Evolutionary conservation across 2,888 invertebrate species (phyloP).

Genomic region (Zygothrica quintamaculata): DNA sequence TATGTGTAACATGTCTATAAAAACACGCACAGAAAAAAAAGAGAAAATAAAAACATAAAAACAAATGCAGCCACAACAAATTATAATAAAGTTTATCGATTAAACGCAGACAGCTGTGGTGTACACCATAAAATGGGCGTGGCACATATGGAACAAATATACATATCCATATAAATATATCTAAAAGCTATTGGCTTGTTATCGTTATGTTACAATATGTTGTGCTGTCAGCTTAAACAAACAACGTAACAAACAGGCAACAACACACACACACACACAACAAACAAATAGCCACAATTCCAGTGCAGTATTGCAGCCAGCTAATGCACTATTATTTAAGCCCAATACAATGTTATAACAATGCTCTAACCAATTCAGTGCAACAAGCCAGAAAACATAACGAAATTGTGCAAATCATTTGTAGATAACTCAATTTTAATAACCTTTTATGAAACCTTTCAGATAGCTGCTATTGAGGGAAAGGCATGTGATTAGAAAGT

Average conservation of each 20-base stretch:
- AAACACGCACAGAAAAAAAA: too few relatives aligned
- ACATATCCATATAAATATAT: too few relatives aligned
- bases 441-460: too few relatives aligned
- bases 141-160: conserved; percentile 19
- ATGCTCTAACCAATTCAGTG: too few relatives aligned
- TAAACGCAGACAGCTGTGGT: conserved; percentile 35
- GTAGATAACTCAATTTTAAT: too few relatives aligned
- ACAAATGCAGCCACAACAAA: conserved; percentile 57
- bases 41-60: conserved; percentile 28
- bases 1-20: too few relatives aligned
- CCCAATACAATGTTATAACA: neutral
- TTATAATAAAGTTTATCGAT: conserved; percentile 77
- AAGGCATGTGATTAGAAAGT: too few relatives aligned
- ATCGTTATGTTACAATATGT: conserved; percentile 63
- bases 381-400: too few relatives aligned
- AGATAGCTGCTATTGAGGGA: too few relatives aligned
- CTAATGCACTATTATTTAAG: neutral
- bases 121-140: neutral
- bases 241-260: conserved; percentile 9
- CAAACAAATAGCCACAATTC: neutral
- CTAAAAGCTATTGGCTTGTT: conserved; percentile 29
- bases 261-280: neutral
- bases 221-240: conserved; percentile 39
- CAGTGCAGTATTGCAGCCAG: neutral
- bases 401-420: too few relatives aligned